phyloP scores from a whole-genome alignment of 2,797 vertebrate genomes.

The Danio albolineatus region DNA sequence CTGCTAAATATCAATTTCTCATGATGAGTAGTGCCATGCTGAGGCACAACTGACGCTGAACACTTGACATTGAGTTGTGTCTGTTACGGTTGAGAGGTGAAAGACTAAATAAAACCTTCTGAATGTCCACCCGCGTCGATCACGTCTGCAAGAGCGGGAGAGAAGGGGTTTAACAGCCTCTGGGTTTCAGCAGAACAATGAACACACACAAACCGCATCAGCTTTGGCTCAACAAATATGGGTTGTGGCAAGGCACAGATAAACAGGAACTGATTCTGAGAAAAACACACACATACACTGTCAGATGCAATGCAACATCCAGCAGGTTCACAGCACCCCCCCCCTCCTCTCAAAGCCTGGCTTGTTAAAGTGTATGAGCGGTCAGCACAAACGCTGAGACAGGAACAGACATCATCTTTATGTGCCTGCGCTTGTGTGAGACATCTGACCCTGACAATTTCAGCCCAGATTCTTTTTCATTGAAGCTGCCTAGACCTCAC shows the following conservation, averaged over 20 bases:
- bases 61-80: neutral
- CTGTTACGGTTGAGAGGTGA: neutral
- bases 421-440: neutral
- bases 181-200: slow-evolving; percentile 24
- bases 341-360: slow-evolving; percentile 55
- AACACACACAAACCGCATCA: slow-evolving; percentile 60
- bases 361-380: slow-evolving; percentile 47
- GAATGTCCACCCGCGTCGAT: neutral
- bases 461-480: slow-evolving; percentile 8
- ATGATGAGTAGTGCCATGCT: neutral
- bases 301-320: slow-evolving; percentile 30
- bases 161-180: slow-evolving; percentile 13
- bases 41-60: neutral
- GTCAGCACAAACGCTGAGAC: slow-evolving; percentile 14
- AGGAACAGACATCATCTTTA: slow-evolving; percentile 24
- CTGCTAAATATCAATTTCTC: slow-evolving; percentile 8
- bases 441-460: neutral
- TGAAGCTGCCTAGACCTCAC: neutral
- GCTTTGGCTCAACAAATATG: slow-evolving; percentile 67
- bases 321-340: slow-evolving; percentile 32
- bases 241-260: slow-evolving; percentile 47
- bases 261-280: slow-evolving; percentile 65
- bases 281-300: slow-evolving; percentile 39
- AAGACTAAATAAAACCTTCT: neutral
- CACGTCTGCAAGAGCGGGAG: neutral